Conservation (phyloP, 2,113 vertebrate species). For the Platysternon megacephalum region DNA sequence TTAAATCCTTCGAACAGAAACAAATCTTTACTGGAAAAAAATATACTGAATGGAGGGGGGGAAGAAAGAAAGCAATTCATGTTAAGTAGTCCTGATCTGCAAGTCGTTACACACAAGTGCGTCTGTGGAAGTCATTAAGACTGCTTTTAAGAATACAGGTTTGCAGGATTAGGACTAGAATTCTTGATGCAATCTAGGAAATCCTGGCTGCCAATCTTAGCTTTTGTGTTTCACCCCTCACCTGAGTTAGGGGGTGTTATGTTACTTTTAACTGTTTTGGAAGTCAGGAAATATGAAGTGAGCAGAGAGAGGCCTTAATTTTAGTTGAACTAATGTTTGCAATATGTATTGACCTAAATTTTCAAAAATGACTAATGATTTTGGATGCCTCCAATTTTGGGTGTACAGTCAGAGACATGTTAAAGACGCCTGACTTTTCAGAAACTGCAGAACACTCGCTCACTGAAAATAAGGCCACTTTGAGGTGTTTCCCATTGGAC, state of each 20-base stretch:
- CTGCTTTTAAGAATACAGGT: neutral
- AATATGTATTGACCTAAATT: neutral
- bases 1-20: neutral
- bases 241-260: neutral
- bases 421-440: neutral
- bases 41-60: neutral
- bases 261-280: neutral
- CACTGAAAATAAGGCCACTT: neutral
- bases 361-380: neutral
- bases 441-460: neutral
- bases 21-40: neutral
- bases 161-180: neutral
- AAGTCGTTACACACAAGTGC: neutral
- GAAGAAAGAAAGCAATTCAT: neutral
- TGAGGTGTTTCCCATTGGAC: neutral
- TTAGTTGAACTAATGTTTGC: neutral
- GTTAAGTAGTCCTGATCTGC: neutral
- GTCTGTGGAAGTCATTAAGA: neutral
- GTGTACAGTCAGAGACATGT: neutral
- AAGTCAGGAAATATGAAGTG: neutral
- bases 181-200: neutral
- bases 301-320: neutral
- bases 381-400: neutral
- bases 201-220: neutral
- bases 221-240: conserved; percentile 50